phyloP scores from a whole-genome alignment of 1,140 invertebrate genomes.

The Cepaea nemoralis region DNA sequence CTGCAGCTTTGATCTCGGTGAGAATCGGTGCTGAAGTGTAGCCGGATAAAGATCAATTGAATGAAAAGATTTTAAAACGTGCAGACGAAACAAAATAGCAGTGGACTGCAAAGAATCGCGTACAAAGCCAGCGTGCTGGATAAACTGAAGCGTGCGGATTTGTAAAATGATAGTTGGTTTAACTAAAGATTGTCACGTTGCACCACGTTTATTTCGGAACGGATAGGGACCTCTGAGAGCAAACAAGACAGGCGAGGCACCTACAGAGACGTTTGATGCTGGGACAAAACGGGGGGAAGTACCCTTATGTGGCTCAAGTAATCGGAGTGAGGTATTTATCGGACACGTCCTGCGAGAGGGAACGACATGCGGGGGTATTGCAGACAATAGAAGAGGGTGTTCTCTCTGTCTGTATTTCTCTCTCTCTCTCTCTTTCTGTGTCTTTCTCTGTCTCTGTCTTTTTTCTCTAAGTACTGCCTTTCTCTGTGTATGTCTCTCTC shows the following conservation, averaged over 20 bases:
- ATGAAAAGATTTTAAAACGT: constrained; percentile 9
- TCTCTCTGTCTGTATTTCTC: background rate
- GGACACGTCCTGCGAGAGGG: background rate
- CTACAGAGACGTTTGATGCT: background rate
- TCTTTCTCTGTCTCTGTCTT: too few species aligned
- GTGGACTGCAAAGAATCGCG: background rate
- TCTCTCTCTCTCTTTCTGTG: too few species aligned
- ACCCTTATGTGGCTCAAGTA: background rate
- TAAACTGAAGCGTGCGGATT: background rate
- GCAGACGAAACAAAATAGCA: background rate
- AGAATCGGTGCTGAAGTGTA: background rate
- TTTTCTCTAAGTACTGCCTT: too few species aligned
- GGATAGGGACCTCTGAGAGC: background rate
- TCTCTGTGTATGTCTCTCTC: background rate
- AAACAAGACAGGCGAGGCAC: background rate
- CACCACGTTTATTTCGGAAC: background rate
- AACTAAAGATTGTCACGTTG: background rate
- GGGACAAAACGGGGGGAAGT: background rate
- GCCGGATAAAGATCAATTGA: constrained; percentile 6
- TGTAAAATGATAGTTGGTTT: constrained; percentile 4
- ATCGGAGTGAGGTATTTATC: background rate
- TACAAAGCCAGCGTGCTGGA: background rate
- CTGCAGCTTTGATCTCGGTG: background rate
- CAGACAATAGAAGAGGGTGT: background rate
- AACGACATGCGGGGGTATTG: background rate